Conservation (phyloP, 2,113 vertebrate genomes). For the Mobula hypostoma region DNA sequence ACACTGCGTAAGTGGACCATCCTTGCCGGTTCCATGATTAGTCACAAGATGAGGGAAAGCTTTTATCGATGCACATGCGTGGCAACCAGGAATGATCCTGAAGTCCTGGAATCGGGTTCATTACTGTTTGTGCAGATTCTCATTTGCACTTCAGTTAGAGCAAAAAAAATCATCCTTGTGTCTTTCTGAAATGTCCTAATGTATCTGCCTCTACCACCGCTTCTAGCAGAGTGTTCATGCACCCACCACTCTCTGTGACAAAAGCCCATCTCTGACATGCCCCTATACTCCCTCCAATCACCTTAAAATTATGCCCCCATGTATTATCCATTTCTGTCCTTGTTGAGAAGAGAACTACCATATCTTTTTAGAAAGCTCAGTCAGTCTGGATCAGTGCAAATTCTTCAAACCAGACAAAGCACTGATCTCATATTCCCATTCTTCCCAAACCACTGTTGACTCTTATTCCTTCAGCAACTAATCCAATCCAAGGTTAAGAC, state of each 20-base stretch:
- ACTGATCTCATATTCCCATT: background rate
- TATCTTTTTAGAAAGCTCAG: background rate
- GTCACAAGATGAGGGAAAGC: background rate
- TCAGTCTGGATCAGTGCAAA: too few relatives aligned
- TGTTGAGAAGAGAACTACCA: background rate
- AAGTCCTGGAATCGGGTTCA: background rate
- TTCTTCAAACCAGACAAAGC: background rate
- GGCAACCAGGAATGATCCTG: background rate
- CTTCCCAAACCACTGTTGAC: background rate
- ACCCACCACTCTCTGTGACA: too few relatives aligned
- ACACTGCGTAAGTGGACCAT: background rate
- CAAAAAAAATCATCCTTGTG: too few relatives aligned
- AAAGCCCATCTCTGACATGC: too few relatives aligned
- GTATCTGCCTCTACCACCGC: too few relatives aligned
- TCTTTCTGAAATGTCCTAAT: too few relatives aligned
- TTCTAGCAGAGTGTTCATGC: too few relatives aligned
- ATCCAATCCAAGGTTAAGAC: background rate
- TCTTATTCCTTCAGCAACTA: background rate
- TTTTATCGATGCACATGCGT: background rate
- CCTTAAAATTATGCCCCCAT: too few relatives aligned
- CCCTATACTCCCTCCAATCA: too few relatives aligned
- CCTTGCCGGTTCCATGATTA: too few relatives aligned
- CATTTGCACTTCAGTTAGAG: background rate
- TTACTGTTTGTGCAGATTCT: background rate
- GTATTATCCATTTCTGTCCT: too few relatives aligned